Conservation (phyloP, 2,888 invertebrate species). For the Microctonus brassicae region DNA sequence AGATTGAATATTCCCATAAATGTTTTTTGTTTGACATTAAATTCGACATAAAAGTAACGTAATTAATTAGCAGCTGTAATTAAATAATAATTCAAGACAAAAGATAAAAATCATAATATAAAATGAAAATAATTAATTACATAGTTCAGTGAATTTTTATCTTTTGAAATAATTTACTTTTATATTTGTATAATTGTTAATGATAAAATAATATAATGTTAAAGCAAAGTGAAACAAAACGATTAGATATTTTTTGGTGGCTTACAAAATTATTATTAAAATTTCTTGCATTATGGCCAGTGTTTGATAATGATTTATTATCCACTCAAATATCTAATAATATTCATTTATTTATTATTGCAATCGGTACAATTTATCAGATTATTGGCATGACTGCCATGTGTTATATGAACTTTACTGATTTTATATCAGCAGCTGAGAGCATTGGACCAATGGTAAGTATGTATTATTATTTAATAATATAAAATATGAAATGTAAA, state of each 20-base stretch:
- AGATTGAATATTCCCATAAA: no score
- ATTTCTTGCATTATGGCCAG: slow-evolving; percentile 41
- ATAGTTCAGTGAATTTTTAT: no score
- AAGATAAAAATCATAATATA: no score
- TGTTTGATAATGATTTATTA: neutral
- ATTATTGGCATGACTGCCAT: slow-evolving; percentile 38
- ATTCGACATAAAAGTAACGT: no score
- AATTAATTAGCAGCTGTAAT: no score
- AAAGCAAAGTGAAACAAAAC: slow-evolving; percentile 27
- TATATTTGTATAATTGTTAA: no score
- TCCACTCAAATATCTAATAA: slow-evolving; percentile 27
- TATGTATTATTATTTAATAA: neutral
- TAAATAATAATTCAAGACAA: no score
- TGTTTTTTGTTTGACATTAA: no score
- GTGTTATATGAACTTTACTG: slow-evolving; percentile 38
- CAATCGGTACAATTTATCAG: slow-evolving; percentile 28
- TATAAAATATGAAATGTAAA: neutral
- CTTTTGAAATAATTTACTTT: no score
- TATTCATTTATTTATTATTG: slow-evolving; percentile 32
- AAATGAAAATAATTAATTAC: no score
- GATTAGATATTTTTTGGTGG: slow-evolving; percentile 34
- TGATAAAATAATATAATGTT: no score
- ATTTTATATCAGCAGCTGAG: slow-evolving; percentile 44
- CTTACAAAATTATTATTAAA: slow-evolving; percentile 37
- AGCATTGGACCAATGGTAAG: slow-evolving; percentile 46